phyloP scores from a whole-genome alignment of 2,797 vertebrate species.

The Masticophis lateralis region DNA sequence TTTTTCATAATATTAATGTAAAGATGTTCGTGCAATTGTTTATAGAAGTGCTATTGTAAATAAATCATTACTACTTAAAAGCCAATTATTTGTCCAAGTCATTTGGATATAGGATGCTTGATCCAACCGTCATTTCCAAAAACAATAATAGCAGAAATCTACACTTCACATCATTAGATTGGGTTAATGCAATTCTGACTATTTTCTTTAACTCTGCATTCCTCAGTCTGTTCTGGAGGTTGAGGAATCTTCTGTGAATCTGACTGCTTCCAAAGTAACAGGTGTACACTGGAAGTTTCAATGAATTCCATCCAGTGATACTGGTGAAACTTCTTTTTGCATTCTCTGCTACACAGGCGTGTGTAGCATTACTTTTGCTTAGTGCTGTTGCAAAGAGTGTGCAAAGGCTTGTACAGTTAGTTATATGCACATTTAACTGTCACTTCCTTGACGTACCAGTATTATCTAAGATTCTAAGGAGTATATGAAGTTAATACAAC shows the following conservation, averaged over 20 bases:
- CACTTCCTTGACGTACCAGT: background rate
- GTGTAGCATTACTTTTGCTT: background rate
- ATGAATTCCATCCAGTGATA: background rate
- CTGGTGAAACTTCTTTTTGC: background rate
- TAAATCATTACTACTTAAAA: constrained; percentile 76
- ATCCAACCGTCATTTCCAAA: constrained; percentile 22
- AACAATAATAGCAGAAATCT: background rate
- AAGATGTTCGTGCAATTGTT: constrained; percentile 79
- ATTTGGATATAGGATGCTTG: constrained; percentile 43
- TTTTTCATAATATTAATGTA: constrained; percentile 72
- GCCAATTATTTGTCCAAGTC: constrained; percentile 53
- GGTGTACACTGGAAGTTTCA: background rate
- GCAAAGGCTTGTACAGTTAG: background rate
- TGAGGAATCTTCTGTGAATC: background rate
- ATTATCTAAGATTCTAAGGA: background rate
- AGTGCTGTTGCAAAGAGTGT: background rate
- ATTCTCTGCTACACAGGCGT: background rate
- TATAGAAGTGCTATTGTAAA: constrained; percentile 79
- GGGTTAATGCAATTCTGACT: background rate
- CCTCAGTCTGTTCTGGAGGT: background rate
- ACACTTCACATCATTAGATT: background rate
- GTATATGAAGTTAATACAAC: background rate
- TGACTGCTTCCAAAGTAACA: background rate
- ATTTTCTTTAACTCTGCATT: background rate
- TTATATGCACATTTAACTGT: background rate